A percentile compares a stretch with the other conserved stretches of the same genome.
Conservation (phyloP, 2,797 vertebrate genomes). For the Neomorphus geoffroyi region DNA sequence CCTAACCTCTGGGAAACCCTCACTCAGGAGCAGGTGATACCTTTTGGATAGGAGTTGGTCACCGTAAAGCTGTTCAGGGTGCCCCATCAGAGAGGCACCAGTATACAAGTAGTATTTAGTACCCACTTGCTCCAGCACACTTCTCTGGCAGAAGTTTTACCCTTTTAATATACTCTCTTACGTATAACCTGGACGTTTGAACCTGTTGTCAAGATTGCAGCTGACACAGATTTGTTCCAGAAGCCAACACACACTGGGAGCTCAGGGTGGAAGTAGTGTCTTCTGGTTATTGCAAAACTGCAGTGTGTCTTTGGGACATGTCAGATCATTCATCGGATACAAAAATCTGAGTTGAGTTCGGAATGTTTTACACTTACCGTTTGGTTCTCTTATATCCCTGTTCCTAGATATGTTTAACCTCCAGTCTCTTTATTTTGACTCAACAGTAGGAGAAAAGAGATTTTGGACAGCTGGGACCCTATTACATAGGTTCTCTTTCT, state of each 20-base stretch:
- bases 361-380: background rate
- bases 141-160: background rate
- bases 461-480: background rate
- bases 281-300: background rate
- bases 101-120: background rate
- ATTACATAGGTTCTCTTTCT: background rate
- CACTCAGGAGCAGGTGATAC: fast-evolving
- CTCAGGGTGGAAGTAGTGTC: background rate
- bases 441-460: background rate
- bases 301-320: background rate
- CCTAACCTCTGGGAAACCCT: background rate
- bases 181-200: background rate
- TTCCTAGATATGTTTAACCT: background rate
- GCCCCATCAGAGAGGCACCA: background rate
- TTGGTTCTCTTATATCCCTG: background rate
- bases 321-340: background rate
- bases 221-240: fast-evolving
- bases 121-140: background rate
- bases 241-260: background rate
- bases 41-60: background rate
- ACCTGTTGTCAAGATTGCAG: background rate
- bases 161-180: background rate
- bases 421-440: background rate
- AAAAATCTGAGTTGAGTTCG: background rate
- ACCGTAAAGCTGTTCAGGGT: background rate